Evolutionary conservation across 2,113 vertebrate genomes (phyloP).

Genomic region (Varanus salvator): DNA sequence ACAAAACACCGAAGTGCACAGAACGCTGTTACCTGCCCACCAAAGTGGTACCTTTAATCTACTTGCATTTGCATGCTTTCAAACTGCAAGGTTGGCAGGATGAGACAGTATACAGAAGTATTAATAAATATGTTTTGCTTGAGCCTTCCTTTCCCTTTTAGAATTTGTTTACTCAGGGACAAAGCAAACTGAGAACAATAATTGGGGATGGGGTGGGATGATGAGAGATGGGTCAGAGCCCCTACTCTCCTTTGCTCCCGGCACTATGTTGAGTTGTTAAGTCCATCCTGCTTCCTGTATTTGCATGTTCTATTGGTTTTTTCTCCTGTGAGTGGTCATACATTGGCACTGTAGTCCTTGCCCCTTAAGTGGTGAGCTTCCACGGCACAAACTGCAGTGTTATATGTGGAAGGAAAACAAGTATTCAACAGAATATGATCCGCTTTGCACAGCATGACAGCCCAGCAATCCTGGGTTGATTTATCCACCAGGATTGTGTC

Average conservation of each 20-base stretch:
- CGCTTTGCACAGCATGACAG: too few relatives aligned
- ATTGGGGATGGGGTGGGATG: neutral
- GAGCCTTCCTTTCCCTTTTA: neutral
- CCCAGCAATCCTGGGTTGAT: too few relatives aligned
- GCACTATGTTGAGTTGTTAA: neutral
- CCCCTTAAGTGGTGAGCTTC: neutral
- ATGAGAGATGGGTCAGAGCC: neutral
- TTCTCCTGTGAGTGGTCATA: neutral
- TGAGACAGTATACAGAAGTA: too few relatives aligned
- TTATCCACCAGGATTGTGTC: too few relatives aligned
- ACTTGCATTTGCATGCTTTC: too few relatives aligned
- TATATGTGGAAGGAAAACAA: neutral
- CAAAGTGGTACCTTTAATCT: too few relatives aligned
- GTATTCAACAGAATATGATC: neutral
- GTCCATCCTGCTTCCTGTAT: accelerated
- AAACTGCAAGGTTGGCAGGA: too few relatives aligned
- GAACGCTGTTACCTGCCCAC: too few relatives aligned
- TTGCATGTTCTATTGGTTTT: accelerated
- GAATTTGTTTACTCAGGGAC: neutral
- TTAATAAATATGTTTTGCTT: neutral
- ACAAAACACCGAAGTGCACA: too few relatives aligned
- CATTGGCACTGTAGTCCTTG: neutral
- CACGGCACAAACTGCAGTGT: neutral
- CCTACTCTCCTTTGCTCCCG: neutral
- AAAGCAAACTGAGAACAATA: neutral